Conservation (phyloP, 2,797 vertebrate genomes). For the Ibycter americanus region DNA sequence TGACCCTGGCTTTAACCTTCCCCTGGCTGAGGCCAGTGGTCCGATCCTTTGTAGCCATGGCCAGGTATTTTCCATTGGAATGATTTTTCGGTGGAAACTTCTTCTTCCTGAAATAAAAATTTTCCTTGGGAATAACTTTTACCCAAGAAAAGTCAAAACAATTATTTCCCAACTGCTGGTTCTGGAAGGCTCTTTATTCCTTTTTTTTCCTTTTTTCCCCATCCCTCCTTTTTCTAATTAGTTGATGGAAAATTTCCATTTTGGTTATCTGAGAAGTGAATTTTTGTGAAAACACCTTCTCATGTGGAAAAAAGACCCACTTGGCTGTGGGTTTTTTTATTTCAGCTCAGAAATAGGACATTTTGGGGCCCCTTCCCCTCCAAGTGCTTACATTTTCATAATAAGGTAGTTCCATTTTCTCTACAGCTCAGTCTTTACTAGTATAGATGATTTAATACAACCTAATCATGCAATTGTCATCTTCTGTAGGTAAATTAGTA, state of each 20-base stretch:
- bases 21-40: background rate
- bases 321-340: background rate
- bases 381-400: background rate
- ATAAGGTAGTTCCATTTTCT: background rate
- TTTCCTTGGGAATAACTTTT: background rate
- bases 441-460: background rate
- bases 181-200: background rate
- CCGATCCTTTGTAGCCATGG: background rate
- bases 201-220: fast-evolving
- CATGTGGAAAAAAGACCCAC: background rate
- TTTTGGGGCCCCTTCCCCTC: background rate
- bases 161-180: background rate
- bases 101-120: background rate
- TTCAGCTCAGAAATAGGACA: background rate
- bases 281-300: background rate
- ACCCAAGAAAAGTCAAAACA: background rate
- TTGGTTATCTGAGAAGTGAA: background rate
- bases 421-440: background rate
- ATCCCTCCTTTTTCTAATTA: background rate
- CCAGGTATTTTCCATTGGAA: background rate
- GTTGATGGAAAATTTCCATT: background rate
- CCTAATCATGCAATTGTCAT: background rate
- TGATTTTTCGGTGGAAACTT: background rate
- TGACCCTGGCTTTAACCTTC: background rate
- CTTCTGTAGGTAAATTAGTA: background rate